phyloP scores from a whole-genome alignment of 2,888 invertebrate species.

The Odontomyia ornata region DNA sequence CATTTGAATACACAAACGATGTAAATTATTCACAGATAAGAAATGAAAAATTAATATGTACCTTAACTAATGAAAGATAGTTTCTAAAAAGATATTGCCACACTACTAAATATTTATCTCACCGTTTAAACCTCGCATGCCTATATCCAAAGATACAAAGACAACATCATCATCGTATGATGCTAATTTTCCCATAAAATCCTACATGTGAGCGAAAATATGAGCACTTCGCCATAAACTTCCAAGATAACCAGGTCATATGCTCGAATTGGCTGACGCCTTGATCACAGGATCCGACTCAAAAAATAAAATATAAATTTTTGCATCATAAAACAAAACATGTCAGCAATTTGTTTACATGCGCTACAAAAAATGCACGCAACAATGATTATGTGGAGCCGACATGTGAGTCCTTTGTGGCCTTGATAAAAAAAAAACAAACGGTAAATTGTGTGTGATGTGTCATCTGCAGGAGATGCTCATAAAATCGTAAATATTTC shows the following conservation, averaged over 20 bases:
- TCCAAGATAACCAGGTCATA: background rate
- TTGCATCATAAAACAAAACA: background rate
- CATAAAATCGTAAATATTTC: slow-evolving; percentile 13
- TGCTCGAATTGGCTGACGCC: background rate
- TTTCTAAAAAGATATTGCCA: background rate
- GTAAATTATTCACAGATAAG: slow-evolving; percentile 1
- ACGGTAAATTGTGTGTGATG: background rate
- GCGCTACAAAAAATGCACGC: background rate
- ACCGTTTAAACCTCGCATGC: too few species aligned
- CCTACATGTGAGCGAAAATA: too few species aligned
- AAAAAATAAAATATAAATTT: too few species aligned
- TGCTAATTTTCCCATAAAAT: too few species aligned
- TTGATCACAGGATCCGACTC: background rate
- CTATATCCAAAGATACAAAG: too few species aligned
- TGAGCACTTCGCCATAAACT: too few species aligned
- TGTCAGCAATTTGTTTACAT: background rate
- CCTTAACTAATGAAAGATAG: background rate
- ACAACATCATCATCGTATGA: too few species aligned
- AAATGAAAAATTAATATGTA: slow-evolving; percentile 4
- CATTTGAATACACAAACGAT: background rate
- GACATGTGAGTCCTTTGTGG: slow-evolving; percentile 13
- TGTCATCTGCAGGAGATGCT: background rate
- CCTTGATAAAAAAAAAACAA: slow-evolving; percentile 14
- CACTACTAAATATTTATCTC: too few species aligned
- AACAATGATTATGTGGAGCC: background rate